These are phyloP conservation scores for Myiotriccus ornatus DNA, from an alignment of 2,797 vertebrate species.

Conservation along the genomic window DNA sequence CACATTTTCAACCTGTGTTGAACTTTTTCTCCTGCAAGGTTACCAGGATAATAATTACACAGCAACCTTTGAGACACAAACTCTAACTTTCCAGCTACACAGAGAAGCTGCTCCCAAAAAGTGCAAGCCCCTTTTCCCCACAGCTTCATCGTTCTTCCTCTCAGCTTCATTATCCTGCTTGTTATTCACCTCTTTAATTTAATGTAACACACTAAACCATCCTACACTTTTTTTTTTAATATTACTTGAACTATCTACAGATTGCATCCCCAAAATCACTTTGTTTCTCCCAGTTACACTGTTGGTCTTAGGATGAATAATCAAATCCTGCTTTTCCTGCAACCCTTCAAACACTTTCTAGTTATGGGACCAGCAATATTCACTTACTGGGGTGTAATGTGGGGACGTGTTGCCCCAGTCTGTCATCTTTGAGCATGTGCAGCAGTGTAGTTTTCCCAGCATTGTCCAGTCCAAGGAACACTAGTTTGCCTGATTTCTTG, in stretches of 20 bases:
- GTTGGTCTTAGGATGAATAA: fast-evolving
- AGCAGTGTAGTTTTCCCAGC: constrained; percentile 97
- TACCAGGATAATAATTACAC: not conserved
- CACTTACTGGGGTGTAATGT: constrained; percentile 97
- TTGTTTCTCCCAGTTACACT: not conserved
- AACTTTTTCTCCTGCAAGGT: not conserved
- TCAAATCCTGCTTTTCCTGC: not conserved
- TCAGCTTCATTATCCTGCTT: not conserved
- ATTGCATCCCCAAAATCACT: not conserved
- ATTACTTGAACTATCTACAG: not conserved
- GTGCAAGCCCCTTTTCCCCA: not conserved
- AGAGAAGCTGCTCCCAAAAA: not conserved
- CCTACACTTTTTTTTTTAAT: not conserved
- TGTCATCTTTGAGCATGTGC: constrained; percentile 99
- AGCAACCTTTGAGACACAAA: not conserved
- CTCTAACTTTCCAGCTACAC: not conserved
- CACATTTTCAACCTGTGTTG: not conserved
- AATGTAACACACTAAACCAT: not conserved
- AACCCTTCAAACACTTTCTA: not conserved
- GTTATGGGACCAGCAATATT: not conserved
- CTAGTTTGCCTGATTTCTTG: constrained; percentile 98
- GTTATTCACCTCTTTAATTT: not conserved
- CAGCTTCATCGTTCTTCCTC: not conserved
- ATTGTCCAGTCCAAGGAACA: constrained; percentile 99
- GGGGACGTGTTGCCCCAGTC: constrained; percentile 95